Evolutionary conservation across 64 coral and sea anemone species (phyloP).

Genomic region (Porites australiensis): DNA sequence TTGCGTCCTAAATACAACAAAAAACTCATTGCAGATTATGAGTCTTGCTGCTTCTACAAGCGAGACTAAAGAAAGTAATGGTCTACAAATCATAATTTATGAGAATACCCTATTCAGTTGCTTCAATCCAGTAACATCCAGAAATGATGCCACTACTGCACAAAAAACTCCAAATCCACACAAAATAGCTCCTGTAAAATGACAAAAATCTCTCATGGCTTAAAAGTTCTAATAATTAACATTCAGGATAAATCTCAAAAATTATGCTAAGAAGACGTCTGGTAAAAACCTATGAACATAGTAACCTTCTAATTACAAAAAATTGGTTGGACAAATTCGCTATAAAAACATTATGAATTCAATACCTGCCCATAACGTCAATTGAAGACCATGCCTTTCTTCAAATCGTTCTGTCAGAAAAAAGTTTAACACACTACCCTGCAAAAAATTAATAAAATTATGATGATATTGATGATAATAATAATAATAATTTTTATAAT

Average conservation of each 20-base stretch:
- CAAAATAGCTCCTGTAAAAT: conserved; percentile 70
- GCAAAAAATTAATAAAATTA: neutral
- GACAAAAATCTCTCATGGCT: no score
- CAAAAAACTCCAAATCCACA: conserved; percentile 77
- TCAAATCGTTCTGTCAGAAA: conserved; percentile 87
- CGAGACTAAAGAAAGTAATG: neutral
- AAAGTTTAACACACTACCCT: conserved; percentile 91
- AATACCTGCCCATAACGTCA: conserved; percentile 90
- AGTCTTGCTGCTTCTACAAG: no score
- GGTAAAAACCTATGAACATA: no score
- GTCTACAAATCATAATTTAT: neutral
- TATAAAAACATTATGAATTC: no score
- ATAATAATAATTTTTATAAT: neutral
- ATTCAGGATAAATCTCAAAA: neutral
- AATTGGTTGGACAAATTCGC: neutral
- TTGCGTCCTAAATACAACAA: no score
- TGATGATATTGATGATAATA: neutral
- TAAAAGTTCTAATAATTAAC: neutral
- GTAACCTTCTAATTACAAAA: neutral
- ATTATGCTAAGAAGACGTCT: no score
- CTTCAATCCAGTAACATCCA: conserved; percentile 75
- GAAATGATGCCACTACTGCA: conserved; percentile 51
- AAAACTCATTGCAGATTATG: no score
- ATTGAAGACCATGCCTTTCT: conserved; percentile 78
- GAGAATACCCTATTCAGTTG: conserved; percentile 72